Conservation (phyloP, 2,888 invertebrate species). For the Archaeoteleia sp. region DNA sequence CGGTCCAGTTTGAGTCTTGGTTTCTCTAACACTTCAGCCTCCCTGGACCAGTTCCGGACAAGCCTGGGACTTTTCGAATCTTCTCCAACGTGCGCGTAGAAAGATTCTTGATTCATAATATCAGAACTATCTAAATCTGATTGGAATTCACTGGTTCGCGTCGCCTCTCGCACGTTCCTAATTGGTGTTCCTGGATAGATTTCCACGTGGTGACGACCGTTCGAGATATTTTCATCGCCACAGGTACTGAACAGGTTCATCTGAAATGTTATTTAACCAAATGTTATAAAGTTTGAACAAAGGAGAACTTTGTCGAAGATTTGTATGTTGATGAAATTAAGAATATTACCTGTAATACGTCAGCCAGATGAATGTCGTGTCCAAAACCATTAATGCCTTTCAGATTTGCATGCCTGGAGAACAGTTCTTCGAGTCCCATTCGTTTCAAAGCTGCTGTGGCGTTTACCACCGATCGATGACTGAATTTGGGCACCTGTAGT, state of each 20-base stretch:
- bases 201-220: conserved; percentile 86
- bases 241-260: conserved; percentile 89
- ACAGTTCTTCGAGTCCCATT: conserved; percentile 89
- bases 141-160: conserved; percentile 23
- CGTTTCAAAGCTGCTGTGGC: conserved; percentile 85
- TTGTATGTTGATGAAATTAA: too few relatives aligned
- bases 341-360: conserved; percentile 83
- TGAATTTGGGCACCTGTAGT: conserved; percentile 88
- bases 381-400: conserved; percentile 88
- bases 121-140: conserved; percentile 9
- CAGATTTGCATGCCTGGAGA: conserved; percentile 86
- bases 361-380: conserved; percentile 87
- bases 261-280: conserved; percentile 51
- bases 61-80: conserved; percentile 22
- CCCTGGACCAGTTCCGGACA: conserved; percentile 53
- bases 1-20: conserved; percentile 89
- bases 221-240: conserved; percentile 82
- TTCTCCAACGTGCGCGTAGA: conserved; percentile 63
- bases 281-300: not conserved
- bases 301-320: conserved; percentile 16
- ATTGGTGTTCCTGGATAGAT: conserved; percentile 84
- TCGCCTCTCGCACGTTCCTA: conserved; percentile 66
- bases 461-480: conserved; percentile 88
- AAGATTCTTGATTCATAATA: conserved; percentile 59
- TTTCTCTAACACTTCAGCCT: conserved; percentile 74